Evolutionary conservation across 2,888 invertebrate genomes (phyloP).

Genomic region (Abrostola triplasia): DNA sequence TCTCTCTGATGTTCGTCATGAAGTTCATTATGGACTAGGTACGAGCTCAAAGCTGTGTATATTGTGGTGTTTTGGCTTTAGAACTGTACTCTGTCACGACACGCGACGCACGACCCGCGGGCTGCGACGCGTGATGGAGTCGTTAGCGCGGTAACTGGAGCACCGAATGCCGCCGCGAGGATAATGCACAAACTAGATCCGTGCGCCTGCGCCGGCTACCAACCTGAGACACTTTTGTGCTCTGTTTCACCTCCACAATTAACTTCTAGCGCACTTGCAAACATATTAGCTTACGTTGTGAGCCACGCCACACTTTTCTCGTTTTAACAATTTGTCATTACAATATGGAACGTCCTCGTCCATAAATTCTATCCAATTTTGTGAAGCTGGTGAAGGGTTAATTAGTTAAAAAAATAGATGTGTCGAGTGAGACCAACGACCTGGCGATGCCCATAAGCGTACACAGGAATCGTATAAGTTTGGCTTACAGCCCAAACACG

Average conservation of each 20-base stretch:
- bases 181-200: slow-evolving; percentile 68
- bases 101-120: slow-evolving; percentile 14
- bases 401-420: too few relatives aligned
- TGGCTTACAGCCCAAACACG: not conserved
- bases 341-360: slow-evolving; percentile 26
- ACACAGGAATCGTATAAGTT: not conserved
- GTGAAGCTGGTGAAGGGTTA: too few relatives aligned
- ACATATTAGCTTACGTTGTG: slow-evolving; percentile 29
- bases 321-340: slow-evolving; percentile 21
- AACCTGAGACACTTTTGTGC: slow-evolving; percentile 71
- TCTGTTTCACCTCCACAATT: slow-evolving; percentile 79
- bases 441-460: too few relatives aligned
- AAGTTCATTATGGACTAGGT: too few relatives aligned
- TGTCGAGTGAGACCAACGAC: too few relatives aligned
- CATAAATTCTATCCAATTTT: too few relatives aligned
- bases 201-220: slow-evolving; percentile 48
- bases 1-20: too few relatives aligned
- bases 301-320: slow-evolving; percentile 37
- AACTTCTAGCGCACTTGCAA: slow-evolving; percentile 40
- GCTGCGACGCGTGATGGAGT: slow-evolving; percentile 59
- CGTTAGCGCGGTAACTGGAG: slow-evolving; percentile 73
- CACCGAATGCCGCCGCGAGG: slow-evolving; percentile 64
- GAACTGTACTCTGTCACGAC: slow-evolving; percentile 28
- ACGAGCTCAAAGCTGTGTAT: not conserved
- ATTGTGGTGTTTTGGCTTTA: slow-evolving; percentile 11